phyloP scores from a whole-genome alignment of 2,113 vertebrate genomes.

The Aramus guarauna region DNA sequence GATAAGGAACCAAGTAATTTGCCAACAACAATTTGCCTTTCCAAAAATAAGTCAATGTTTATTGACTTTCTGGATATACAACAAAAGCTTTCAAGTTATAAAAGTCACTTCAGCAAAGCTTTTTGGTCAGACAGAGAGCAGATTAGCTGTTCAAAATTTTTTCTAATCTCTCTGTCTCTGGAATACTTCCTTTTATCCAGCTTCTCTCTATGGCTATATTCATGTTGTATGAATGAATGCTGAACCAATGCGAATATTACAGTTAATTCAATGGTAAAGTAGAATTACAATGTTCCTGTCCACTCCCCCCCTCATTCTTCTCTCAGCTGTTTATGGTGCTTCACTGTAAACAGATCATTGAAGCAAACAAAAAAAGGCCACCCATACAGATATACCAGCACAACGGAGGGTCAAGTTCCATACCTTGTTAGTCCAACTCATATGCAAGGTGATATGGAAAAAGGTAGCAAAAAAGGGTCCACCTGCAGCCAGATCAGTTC shows the following conservation, averaged over 20 bases:
- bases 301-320: neutral
- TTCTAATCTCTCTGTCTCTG: neutral
- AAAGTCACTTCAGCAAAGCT: neutral
- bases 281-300: neutral
- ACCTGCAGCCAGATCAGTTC: neutral
- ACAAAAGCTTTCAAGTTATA: neutral
- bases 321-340: neutral
- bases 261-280: neutral
- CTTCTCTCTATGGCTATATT: neutral
- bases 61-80: neutral
- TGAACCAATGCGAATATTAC: neutral
- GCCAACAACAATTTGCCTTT: neutral
- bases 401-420: neutral
- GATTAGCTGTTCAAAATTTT: neutral
- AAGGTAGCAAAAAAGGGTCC: neutral
- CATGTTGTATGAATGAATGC: neutral
- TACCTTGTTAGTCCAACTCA: neutral
- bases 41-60: neutral
- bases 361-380: neutral
- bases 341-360: neutral
- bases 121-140: neutral
- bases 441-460: neutral
- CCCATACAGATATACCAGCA: rapidly evolving
- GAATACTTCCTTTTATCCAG: neutral
- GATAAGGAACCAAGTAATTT: neutral